Evolutionary conservation across 2,797 vertebrate genomes (phyloP), one percentile per base, ranked within the genome.

Genomic region (Mastacembelus armatus): DNA sequence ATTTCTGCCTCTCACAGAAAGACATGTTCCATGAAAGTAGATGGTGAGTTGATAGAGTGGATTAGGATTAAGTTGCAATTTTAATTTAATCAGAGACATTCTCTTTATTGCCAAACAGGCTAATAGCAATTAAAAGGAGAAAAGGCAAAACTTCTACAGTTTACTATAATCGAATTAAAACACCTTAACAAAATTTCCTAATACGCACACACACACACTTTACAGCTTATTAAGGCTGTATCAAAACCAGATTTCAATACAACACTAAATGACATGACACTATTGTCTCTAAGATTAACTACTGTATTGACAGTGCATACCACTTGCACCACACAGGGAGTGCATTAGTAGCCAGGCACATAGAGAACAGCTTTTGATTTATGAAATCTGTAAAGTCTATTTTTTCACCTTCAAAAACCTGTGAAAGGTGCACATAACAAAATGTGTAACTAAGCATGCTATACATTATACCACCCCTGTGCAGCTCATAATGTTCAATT

Each of bases 51-150:
- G 61, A 86, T 69, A 66, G 47, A 72, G 44, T 66, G 45, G 64
- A 81, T 84, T 78, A 72, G 57, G 74, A 78, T 84, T 77, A 70
- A 74, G 47, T 78, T 84, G 57, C 66, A 78, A 62, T 77, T 83
- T 78, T 73, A 79, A 84, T 85, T 79, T 66, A 66, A 77, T 66
- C 54, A 80, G 29, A 72, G 30, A 61, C 40, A 36, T 77, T 73
- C 11, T 54, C 62, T 80, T 80, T 75, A 85, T 81, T 77, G 78
- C 65, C 45, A 58, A 48, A 66, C 24, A 44, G 24, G 12, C 52
- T 60, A 51, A 84, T 38, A 39, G 32, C 64, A 81, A 80, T 79
- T 65, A 71, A 70, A 40, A 69, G 50, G 18, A 66, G 29, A 77
- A 74, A 63, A 43, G 38, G 24, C 24, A 60, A 75, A 78, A 79